Percentiles rank a stretch among this genome's conserved stretches.
Evolutionary conservation across 2,888 invertebrate genomes (phyloP).

Genomic region (Stenodema calcarata): DNA sequence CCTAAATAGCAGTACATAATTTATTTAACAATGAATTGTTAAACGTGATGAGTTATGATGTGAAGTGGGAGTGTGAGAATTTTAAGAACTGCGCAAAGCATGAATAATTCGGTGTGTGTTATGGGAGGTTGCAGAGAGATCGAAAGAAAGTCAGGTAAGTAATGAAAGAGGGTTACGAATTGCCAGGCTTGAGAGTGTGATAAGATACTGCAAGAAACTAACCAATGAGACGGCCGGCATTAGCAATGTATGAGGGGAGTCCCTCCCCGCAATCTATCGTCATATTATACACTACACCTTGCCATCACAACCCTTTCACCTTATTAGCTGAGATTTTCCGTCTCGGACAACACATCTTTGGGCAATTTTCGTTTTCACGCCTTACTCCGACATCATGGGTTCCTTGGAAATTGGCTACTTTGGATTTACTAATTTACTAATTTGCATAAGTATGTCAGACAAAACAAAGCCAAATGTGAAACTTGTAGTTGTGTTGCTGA

Average conservation of each 20-base stretch:
- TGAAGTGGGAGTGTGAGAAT: too few species aligned
- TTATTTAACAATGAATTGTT: too few species aligned
- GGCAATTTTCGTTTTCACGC: background rate
- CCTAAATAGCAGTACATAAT: too few species aligned
- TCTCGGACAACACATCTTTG: background rate
- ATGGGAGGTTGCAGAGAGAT: background rate
- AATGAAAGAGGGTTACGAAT: slow-evolving; percentile 17
- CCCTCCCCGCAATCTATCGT: slow-evolving; percentile 42
- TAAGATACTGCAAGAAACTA: slow-evolving; percentile 25
- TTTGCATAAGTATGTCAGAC: too few species aligned
- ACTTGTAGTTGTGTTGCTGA: too few species aligned
- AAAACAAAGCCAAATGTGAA: too few species aligned
- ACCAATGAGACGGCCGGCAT: slow-evolving; percentile 32
- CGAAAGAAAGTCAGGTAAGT: background rate
- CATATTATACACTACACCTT: slow-evolving; percentile 39
- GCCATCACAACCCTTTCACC: slow-evolving; percentile 29
- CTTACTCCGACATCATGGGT: background rate
- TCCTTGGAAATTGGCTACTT: background rate
- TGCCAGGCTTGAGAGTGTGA: background rate
- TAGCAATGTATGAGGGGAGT: slow-evolving; percentile 43
- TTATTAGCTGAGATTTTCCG: slow-evolving; percentile 31
- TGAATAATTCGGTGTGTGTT: too few species aligned
- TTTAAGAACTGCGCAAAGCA: too few species aligned
- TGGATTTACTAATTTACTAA: too few species aligned
- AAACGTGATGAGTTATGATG: too few species aligned